Conservation (phyloP, 2,113 vertebrate genomes). For the Heliornis fulica region DNA sequence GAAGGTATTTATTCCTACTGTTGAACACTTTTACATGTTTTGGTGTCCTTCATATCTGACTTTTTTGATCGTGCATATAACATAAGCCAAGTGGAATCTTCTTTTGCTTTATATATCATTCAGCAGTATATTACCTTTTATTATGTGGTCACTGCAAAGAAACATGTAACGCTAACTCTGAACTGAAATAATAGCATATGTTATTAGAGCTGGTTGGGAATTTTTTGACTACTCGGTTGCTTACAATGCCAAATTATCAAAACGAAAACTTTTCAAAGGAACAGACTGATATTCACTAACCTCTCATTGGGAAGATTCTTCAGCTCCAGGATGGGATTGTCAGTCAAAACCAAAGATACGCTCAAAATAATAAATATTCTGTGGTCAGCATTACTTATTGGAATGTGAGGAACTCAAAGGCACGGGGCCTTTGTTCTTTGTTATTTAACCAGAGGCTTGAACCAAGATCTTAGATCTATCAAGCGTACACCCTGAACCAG, state of each 20-base stretch:
- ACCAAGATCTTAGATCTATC: background rate
- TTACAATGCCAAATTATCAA: background rate
- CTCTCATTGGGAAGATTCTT: background rate
- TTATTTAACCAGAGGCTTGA: background rate
- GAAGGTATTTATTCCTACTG: slow-evolving; percentile 40
- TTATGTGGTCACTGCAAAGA: background rate
- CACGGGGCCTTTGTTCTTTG: background rate
- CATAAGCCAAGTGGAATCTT: background rate
- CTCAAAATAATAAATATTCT: background rate
- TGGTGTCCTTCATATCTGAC: background rate
- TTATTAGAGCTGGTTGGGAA: slow-evolving; percentile 64
- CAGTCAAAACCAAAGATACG: background rate
- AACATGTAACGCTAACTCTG: slow-evolving; percentile 6
- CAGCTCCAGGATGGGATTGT: background rate
- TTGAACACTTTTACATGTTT: background rate
- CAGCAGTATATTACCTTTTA: background rate
- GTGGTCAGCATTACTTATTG: background rate
- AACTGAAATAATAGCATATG: background rate
- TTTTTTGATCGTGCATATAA: background rate
- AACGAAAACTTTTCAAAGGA: background rate
- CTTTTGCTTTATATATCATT: slow-evolving; percentile 1
- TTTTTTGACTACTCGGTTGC: background rate
- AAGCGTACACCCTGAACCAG: background rate
- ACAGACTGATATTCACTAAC: background rate
- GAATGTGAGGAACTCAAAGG: background rate